A percentile compares a stretch with the other conserved stretches of the same genome.
phyloP scores from a whole-genome alignment of 2,797 vertebrate species.

The Dendrocincla fuliginosa region DNA sequence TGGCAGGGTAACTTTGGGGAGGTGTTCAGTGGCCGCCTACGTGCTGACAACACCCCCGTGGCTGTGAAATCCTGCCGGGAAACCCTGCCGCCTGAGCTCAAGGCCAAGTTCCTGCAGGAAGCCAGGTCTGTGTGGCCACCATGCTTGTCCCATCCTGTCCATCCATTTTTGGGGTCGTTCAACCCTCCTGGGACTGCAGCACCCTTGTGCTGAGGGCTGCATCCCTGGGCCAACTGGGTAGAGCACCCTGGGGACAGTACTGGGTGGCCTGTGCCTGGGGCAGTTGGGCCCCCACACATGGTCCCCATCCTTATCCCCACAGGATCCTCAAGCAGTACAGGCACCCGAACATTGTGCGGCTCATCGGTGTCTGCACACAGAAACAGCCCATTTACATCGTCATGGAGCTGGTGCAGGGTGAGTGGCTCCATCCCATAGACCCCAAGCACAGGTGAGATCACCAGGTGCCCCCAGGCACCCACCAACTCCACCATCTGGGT shows the following conservation, averaged over 20 bases:
- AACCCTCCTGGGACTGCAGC: background rate
- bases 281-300: accelerated
- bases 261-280: accelerated
- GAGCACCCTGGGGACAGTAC: accelerated
- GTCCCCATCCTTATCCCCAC: background rate
- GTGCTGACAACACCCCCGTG: constrained; percentile 85
- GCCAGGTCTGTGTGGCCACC: constrained; percentile 80
- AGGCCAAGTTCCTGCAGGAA: constrained; percentile 95
- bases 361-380: constrained; percentile 96
- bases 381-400: constrained; percentile 96
- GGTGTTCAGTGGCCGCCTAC: constrained; percentile 88
- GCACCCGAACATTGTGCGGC: constrained; percentile 93
- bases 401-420: constrained; percentile 95
- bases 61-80: constrained; percentile 95
- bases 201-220: accelerated
- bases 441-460: accelerated
- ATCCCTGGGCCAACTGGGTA: accelerated
- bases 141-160: accelerated
- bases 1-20: constrained; percentile 97
- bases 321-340: constrained; percentile 97
- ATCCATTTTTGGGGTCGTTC: background rate
- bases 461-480: background rate
- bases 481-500: background rate
- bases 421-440: accelerated
- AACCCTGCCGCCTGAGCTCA: constrained; percentile 87